Conservation (phyloP, 2,888 invertebrate species). For the Silvanus unidentatus region DNA sequence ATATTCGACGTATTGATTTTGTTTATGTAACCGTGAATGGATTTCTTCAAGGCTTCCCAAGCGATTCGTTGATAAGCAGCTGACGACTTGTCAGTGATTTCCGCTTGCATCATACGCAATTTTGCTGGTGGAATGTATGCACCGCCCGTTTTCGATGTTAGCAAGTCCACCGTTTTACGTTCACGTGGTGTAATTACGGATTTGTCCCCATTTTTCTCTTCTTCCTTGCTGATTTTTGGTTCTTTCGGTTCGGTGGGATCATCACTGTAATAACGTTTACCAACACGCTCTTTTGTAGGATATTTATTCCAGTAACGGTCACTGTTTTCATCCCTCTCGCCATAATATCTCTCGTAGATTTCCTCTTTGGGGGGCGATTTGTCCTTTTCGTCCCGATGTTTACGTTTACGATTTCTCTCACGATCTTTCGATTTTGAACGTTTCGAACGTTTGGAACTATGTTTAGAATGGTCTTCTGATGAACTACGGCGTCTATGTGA, state of each 20-base stretch:
- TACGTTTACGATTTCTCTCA: neutral
- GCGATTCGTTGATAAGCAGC: conserved; percentile 92
- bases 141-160: conserved; percentile 82
- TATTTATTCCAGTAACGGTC: conserved; percentile 45
- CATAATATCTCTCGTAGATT: conserved; percentile 36
- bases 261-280: conserved; percentile 35
- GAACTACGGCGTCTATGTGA: neutral
- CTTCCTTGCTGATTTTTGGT: conserved; percentile 18
- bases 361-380: conserved; percentile 13
- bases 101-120: conserved; percentile 89
- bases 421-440: neutral
- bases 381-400: neutral
- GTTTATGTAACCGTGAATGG: conserved; percentile 96
- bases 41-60: conserved; percentile 98
- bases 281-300: conserved; percentile 38
- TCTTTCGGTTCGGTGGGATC: conserved; percentile 11
- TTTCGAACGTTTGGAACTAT: neutral
- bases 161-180: conserved; percentile 56
- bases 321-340: conserved; percentile 32
- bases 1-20: conserved; percentile 96
- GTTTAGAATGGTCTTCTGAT: neutral
- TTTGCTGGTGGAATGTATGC: conserved; percentile 99
- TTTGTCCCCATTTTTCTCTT: conserved; percentile 28
- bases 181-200: conserved; percentile 40
- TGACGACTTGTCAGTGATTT: conserved; percentile 93